A percentile compares a stretch with the other conserved stretches of the same genome.
phyloP scores from a whole-genome alignment of 2,797 vertebrate genomes.

The Scolopax bukidnonensis region DNA sequence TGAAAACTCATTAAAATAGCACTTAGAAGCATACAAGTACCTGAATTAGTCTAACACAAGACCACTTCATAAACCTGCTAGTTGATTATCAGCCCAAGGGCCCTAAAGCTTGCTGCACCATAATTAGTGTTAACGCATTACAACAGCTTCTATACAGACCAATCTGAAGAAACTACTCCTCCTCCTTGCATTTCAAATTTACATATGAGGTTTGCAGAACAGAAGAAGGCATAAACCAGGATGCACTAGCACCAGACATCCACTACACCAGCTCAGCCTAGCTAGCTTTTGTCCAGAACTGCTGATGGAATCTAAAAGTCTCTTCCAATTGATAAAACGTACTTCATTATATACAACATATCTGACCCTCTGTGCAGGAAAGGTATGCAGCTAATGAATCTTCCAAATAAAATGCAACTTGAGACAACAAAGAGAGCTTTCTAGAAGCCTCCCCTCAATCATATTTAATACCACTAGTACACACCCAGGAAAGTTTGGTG shows the following conservation, averaged over 20 bases:
- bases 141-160: neutral
- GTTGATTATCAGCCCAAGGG: neutral
- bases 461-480: neutral
- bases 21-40: neutral
- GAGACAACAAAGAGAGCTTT: neutral
- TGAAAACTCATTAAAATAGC: conserved; percentile 36
- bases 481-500: neutral
- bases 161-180: neutral
- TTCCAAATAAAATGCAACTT: neutral
- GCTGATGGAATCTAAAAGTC: neutral
- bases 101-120: neutral
- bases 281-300: neutral
- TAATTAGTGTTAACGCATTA: neutral
- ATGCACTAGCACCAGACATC: neutral
- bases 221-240: neutral
- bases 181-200: neutral
- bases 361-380: neutral
- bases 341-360: neutral
- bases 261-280: neutral
- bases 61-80: neutral
- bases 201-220: neutral
- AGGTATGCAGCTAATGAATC: neutral
- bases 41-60: neutral
- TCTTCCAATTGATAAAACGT: neutral
- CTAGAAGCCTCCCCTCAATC: neutral